These are phyloP conservation scores for Oxyruncus cristatus DNA, from an alignment of 2,113 vertebrate species.

Conservation along the genomic window DNA sequence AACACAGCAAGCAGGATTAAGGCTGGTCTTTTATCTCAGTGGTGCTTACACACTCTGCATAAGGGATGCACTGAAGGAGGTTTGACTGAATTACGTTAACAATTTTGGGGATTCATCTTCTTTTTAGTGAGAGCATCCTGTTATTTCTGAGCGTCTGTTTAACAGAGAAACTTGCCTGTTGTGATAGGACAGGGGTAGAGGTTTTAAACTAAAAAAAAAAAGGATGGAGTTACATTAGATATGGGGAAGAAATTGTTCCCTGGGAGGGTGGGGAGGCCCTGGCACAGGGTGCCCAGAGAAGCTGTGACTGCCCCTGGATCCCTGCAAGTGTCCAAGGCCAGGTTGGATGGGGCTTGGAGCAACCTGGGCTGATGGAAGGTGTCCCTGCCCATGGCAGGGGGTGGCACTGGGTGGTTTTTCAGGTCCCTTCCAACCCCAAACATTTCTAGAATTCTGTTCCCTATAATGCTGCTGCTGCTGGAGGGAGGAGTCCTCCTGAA, in stretches of 20 bases:
- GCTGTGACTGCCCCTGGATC: neutral
- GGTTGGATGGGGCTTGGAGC: rapidly evolving
- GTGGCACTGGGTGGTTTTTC: neutral
- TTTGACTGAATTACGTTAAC: neutral
- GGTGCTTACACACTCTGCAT: rapidly evolving
- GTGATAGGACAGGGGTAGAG: neutral
- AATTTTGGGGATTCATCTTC: neutral
- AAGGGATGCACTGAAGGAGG: neutral
- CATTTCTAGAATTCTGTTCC: neutral
- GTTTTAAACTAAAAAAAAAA: neutral
- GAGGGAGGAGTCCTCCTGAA: neutral
- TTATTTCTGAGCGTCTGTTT: neutral
- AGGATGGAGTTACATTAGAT: neutral
- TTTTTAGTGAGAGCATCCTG: neutral
- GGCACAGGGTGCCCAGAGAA: neutral
- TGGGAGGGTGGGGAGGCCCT: neutral
- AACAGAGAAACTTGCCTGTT: neutral
- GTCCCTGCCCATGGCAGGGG: neutral
- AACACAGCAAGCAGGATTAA: neutral
- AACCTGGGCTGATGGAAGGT: rapidly evolving
- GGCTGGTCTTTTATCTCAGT: neutral
- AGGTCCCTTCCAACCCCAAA: neutral
- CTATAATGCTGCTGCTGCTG: neutral
- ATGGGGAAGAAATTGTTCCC: neutral
- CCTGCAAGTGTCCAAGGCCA: too few species aligned